phyloP scores from a whole-genome alignment of 2,888 invertebrate genomes.

The Acronicta leporina region DNA sequence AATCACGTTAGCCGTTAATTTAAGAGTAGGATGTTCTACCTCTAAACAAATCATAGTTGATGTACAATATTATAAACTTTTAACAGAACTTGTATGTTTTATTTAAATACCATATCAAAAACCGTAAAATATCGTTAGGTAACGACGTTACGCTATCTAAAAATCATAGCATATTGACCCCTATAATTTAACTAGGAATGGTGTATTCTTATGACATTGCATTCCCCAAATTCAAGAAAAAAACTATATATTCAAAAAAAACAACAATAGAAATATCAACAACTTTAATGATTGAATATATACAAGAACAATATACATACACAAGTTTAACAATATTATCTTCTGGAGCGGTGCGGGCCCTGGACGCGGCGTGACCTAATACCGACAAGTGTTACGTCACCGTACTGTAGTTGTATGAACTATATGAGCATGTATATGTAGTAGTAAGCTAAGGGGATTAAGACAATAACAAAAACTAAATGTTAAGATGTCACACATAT shows the following conservation, averaged over 20 bases:
- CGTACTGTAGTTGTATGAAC: constrained; percentile 3
- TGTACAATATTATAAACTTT: constrained; percentile 87
- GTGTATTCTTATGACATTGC: no score
- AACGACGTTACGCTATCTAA: no score
- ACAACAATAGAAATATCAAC: constrained; percentile 83
- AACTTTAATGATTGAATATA: constrained; percentile 88
- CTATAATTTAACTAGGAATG: no score
- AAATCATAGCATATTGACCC: no score
- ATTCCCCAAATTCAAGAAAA: no score
- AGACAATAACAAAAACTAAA: constrained; percentile 25
- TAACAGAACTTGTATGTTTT: constrained; percentile 75
- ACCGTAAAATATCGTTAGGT: no score
- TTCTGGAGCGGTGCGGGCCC: constrained; percentile 58
- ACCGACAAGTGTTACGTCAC: constrained; percentile 21
- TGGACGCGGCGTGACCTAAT: constrained; percentile 15
- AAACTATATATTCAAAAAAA: constrained; percentile 59
- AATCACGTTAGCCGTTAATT: constrained; percentile 84
- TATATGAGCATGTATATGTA: constrained; percentile 26
- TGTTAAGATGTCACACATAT: constrained; percentile 20
- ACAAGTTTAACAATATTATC: constrained; percentile 76
- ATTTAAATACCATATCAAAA: constrained; percentile 45
- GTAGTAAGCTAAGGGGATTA: constrained; percentile 15
- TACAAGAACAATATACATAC: constrained; percentile 86
- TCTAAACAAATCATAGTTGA: constrained; percentile 88
- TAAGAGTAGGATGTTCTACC: constrained; percentile 89